A percentile compares a stretch with the other conserved stretches of the same genome.
These are phyloP conservation scores for Monochamus alternatus DNA, from an alignment of 2,888 invertebrate genomes.

Conservation along the genomic window DNA sequence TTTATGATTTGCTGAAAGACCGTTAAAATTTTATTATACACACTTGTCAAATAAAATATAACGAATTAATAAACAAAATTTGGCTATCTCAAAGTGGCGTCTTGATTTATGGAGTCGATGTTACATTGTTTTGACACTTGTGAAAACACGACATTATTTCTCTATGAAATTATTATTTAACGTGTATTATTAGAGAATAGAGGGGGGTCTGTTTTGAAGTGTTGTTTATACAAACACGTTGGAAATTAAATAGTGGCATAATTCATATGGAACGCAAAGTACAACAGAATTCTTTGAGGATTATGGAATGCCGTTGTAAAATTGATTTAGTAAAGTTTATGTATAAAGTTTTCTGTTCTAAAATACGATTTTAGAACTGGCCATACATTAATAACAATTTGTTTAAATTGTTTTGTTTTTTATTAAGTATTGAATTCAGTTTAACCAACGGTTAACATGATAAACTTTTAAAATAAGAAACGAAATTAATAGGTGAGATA, in stretches of 20 bases:
- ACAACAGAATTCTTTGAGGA: too few species aligned
- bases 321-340: too few species aligned
- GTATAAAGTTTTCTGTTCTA: too few species aligned
- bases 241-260: conserved; percentile 4
- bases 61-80: conserved; percentile 17
- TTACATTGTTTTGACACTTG: conserved; percentile 44
- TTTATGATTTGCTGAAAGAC: not conserved
- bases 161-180: conserved; percentile 33
- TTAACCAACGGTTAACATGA: too few species aligned
- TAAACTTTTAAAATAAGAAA: too few species aligned
- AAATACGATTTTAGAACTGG: too few species aligned
- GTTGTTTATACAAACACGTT: conserved; percentile 44
- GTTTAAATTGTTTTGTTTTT: too few species aligned
- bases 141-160: conserved; percentile 40
- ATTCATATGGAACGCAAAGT: not conserved
- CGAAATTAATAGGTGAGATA: too few species aligned
- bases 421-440: too few species aligned
- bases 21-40: conserved; percentile 11
- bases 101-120: conserved; percentile 34
- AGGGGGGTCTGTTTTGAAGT: conserved; percentile 34
- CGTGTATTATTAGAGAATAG: conserved; percentile 13
- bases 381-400: too few species aligned
- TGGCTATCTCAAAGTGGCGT: not conserved
- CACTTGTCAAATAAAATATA: conserved; percentile 19
- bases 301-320: too few species aligned